These are phyloP conservation scores for Drosophila affinis DNA, from an alignment of 2,888 invertebrate species.

Conservation along the genomic window DNA sequence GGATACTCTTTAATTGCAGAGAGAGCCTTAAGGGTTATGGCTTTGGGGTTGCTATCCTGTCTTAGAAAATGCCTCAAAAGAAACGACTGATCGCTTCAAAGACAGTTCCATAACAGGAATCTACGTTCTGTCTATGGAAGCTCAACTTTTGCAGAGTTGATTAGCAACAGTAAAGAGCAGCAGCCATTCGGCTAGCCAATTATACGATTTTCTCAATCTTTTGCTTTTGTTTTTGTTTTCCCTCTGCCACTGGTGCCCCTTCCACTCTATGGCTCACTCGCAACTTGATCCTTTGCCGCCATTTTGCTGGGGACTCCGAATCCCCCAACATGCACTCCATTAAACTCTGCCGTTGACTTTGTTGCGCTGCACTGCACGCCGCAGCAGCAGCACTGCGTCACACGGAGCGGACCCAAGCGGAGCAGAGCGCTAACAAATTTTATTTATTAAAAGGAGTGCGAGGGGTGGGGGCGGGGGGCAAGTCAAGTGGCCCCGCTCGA, in stretches of 20 bases:
- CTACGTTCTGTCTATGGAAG: too few species aligned
- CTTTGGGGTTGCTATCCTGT: too few species aligned
- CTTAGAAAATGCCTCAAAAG: not conserved
- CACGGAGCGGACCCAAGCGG: slow-evolving; percentile 12
- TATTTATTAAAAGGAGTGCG: slow-evolving; percentile 68
- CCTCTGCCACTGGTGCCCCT: slow-evolving; percentile 14
- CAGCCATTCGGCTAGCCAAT: slow-evolving; percentile 19
- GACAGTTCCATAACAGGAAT: too few species aligned
- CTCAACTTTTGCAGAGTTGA: not conserved
- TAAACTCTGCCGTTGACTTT: slow-evolving; percentile 78
- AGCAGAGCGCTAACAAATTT: slow-evolving; percentile 63
- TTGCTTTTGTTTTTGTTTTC: slow-evolving; percentile 40
- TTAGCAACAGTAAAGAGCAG: slow-evolving; percentile 15
- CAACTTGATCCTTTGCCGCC: slow-evolving; percentile 79
- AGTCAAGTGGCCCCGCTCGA: slow-evolving; percentile 78
- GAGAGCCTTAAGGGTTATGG: not conserved
- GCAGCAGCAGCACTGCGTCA: slow-evolving; percentile 7
- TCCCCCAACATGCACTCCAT: slow-evolving; percentile 71
- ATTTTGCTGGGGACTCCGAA: slow-evolving; percentile 62
- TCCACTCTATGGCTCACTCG: slow-evolving; percentile 41
- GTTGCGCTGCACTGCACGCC: slow-evolving; percentile 48
- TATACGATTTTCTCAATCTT: slow-evolving; percentile 32
- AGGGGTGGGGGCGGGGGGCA: slow-evolving; percentile 11
- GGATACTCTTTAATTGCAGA: slow-evolving; percentile 30
- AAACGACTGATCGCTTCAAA: not conserved